Evolutionary conservation across 2,888 invertebrate genomes (phyloP).

Genomic region (Elysia crispata): DNA sequence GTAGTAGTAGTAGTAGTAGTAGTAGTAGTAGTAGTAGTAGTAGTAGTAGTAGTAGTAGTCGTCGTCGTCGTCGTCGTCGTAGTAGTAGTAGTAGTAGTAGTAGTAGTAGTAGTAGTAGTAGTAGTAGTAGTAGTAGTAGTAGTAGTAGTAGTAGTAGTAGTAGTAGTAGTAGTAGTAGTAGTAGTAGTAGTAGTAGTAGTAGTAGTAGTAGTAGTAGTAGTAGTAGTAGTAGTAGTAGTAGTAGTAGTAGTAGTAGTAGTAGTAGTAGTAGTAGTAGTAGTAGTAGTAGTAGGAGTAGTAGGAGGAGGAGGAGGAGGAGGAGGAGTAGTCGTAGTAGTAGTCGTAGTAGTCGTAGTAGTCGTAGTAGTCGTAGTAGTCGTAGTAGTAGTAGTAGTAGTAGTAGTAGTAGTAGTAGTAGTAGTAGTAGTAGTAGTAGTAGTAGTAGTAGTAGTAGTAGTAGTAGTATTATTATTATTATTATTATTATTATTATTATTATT

Average conservation of each 20-base stretch:
- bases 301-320: no score
- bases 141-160: slow-evolving; percentile 9
- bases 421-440: not conserved
- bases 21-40: slow-evolving; percentile 9
- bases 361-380: no score
- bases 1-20: slow-evolving; percentile 4
- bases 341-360: no score
- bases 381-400: not conserved
- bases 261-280: not conserved
- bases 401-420: not conserved
- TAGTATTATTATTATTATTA: no score
- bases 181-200: not conserved
- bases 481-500: not conserved
- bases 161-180: not conserved
- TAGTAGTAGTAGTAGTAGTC: no score
- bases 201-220: not conserved
- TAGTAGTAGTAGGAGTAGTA: no score
- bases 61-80: no score
- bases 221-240: not conserved
- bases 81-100: no score
- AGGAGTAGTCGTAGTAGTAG: no score
- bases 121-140: slow-evolving; percentile 9
- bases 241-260: not conserved
- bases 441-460: no score
- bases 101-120: slow-evolving; percentile 1